These are phyloP conservation scores for Octodon degus DNA, from an alignment of 2,113 vertebrate species.

Conservation along the genomic window DNA sequence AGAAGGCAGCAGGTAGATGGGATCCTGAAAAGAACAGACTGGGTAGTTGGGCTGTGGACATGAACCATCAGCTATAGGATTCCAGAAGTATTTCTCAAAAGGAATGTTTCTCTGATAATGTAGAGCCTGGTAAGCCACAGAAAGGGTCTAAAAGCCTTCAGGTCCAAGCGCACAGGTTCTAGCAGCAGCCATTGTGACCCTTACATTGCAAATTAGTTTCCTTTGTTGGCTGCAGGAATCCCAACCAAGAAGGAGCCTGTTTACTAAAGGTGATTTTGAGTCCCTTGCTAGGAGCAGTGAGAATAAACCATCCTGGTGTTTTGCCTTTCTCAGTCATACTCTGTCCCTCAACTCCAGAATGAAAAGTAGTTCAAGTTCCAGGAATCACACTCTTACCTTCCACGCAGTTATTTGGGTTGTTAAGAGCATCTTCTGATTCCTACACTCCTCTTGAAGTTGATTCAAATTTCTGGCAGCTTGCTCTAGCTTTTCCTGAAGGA, in stretches of 20 bases:
- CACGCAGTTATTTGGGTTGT: slow-evolving; percentile 7
- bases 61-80: background rate
- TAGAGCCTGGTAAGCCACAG: background rate
- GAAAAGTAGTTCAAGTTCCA: background rate
- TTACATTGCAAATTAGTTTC: background rate
- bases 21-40: background rate
- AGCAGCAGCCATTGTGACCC: background rate
- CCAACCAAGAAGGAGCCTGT: background rate
- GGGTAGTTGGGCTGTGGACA: background rate
- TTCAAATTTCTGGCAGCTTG: background rate
- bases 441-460: slow-evolving; percentile 20
- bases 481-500: slow-evolving; percentile 64
- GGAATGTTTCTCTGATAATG: background rate
- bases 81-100: background rate
- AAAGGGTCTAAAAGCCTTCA: background rate
- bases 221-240: background rate
- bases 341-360: background rate
- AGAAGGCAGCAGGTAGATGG: background rate
- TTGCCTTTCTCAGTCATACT: background rate
- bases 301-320: background rate
- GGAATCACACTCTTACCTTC: slow-evolving; percentile 48
- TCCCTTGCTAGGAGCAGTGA: background rate
- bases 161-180: background rate
- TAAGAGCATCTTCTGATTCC: background rate
- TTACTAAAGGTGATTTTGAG: background rate